phyloP scores from a whole-genome alignment of 1,140 invertebrate genomes.

The Lasioglossum baleicum region DNA sequence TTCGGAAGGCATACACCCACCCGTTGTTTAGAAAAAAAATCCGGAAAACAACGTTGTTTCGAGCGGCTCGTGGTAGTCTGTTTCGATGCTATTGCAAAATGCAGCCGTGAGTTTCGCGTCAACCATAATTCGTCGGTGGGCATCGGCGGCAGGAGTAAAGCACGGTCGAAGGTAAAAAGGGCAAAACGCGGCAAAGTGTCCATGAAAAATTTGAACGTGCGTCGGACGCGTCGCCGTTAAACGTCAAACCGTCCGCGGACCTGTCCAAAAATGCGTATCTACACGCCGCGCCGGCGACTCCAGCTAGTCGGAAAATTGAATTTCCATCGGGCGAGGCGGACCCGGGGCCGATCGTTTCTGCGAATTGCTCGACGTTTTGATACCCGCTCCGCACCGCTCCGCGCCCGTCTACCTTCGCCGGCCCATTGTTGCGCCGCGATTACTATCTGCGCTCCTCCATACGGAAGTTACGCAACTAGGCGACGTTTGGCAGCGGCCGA shows the following conservation, averaged over 20 bases:
- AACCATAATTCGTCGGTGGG: not conserved
- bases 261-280: slow-evolving; percentile 44
- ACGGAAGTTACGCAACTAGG: slow-evolving; percentile 22
- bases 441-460: slow-evolving; percentile 6
- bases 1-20: too few species aligned
- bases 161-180: slow-evolving; percentile 36
- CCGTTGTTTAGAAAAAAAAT: too few species aligned
- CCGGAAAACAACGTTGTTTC: too few species aligned
- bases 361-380: slow-evolving; percentile 61
- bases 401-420: slow-evolving; percentile 19
- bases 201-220: slow-evolving; percentile 53
- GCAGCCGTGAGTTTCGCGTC: not conserved
- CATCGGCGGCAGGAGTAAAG: not conserved
- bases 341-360: slow-evolving; percentile 48
- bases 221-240: slow-evolving; percentile 58
- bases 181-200: slow-evolving; percentile 43
- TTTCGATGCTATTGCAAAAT: too few species aligned
- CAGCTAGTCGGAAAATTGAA: slow-evolving; percentile 60
- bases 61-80: too few species aligned
- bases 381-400: slow-evolving; percentile 37
- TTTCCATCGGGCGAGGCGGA: slow-evolving; percentile 52
- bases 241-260: slow-evolving; percentile 47
- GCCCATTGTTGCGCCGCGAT: slow-evolving; percentile 18
- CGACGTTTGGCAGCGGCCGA: not conserved
- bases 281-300: slow-evolving; percentile 37